These are phyloP conservation scores for Drosophila meridiana DNA, from an alignment of 2,888 invertebrate species.

Conservation along the genomic window DNA sequence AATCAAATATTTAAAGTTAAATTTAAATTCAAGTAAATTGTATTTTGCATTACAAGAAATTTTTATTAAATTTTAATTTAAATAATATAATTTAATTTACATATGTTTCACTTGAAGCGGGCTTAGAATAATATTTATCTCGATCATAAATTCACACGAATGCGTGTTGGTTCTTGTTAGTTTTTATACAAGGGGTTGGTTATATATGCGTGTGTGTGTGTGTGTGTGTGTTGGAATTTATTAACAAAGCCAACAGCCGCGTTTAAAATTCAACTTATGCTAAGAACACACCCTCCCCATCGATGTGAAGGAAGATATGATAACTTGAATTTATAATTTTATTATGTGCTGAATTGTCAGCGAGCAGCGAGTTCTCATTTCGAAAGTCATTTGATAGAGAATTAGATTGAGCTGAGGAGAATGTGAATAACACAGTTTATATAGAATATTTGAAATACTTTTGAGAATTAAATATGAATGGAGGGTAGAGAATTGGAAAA, in stretches of 20 bases:
- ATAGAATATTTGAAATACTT: neutral
- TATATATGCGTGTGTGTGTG: neutral
- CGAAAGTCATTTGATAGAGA: neutral
- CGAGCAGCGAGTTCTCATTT: constrained; percentile 3
- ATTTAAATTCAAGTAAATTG: neutral
- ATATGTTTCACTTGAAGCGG: neutral
- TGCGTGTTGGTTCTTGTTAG: constrained; percentile 3
- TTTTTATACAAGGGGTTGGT: neutral
- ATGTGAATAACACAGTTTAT: neutral
- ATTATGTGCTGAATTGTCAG: constrained; percentile 2
- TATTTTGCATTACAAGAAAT: neutral
- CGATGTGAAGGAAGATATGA: neutral
- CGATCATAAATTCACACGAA: constrained; percentile 34
- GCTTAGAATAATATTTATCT: neutral
- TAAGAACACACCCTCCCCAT: neutral
- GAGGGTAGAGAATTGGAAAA: neutral
- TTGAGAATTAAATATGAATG: neutral
- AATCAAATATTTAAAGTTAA: neutral
- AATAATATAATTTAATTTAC: constrained; percentile 1
- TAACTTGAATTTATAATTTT: constrained; percentile 1
- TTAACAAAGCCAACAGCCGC: constrained; percentile 14
- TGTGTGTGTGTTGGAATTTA: constrained; percentile 17
- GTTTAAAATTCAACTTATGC: constrained; percentile 22
- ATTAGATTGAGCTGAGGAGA: neutral
- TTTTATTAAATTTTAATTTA: neutral